These are phyloP conservation scores for Gobio occitaniae DNA, from an alignment of 2,797 vertebrate genomes.

Conservation along the genomic window DNA sequence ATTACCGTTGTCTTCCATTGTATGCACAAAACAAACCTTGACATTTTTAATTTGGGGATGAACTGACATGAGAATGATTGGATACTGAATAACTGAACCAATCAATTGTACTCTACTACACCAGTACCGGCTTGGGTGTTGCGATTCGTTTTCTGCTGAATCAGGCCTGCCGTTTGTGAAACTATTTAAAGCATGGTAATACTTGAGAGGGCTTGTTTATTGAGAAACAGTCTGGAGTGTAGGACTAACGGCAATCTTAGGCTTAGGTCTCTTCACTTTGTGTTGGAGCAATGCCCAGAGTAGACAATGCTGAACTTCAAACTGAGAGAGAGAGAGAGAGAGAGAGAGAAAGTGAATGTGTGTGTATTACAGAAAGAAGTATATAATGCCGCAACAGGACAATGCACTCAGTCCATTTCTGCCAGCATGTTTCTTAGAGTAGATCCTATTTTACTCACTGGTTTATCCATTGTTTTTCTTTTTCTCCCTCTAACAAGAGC, in stretches of 20 bases:
- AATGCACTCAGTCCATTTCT: conserved; percentile 24
- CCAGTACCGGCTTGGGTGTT: conserved; percentile 2
- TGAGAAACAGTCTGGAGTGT: conserved; percentile 36
- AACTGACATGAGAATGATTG: neutral
- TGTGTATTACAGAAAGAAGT: conserved; percentile 21
- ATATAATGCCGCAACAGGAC: conserved; percentile 33
- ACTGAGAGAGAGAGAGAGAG: conserved; percentile 8
- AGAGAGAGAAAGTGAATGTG: neutral
- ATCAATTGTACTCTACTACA: conserved; percentile 10
- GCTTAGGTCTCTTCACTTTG: conserved; percentile 50
- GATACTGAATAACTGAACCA: neutral
- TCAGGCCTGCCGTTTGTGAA: conserved; percentile 27
- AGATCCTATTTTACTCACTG: neutral
- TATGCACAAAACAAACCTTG: neutral
- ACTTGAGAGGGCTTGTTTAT: conserved; percentile 40
- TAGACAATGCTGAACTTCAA: conserved; percentile 51
- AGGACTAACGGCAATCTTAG: conserved; percentile 42
- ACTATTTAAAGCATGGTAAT: conserved; percentile 44
- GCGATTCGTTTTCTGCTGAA: conserved; percentile 29
- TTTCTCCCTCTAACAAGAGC: neutral
- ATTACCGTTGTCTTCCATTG: neutral
- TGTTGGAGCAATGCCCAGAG: conserved; percentile 51
- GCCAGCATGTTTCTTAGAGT: conserved; percentile 20
- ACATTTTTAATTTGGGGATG: too few species aligned
- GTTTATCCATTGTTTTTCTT: conserved; percentile 10